Conservation (phyloP, 2,113 vertebrate species). For the Corynorhinus townsendii region DNA sequence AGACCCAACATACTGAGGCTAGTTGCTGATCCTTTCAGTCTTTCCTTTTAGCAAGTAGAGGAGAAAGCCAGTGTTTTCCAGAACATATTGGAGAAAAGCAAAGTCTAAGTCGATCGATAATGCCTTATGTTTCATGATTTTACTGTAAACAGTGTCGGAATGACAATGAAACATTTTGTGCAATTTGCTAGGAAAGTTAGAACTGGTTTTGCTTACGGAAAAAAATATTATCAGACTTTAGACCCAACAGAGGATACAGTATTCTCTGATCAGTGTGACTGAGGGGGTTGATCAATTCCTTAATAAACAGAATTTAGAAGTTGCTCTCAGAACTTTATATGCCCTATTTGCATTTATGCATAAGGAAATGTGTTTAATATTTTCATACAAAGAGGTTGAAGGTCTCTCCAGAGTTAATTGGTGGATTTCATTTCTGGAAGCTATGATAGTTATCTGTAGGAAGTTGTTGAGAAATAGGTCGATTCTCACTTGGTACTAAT, state of each 20-base stretch:
- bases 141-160: neutral
- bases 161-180: neutral
- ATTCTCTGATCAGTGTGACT: neutral
- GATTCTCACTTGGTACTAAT: neutral
- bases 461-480: neutral
- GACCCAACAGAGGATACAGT: neutral
- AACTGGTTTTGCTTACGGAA: neutral
- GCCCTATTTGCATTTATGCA: neutral
- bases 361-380: neutral
- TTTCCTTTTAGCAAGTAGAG: neutral
- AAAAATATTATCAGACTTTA: neutral
- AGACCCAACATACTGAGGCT: neutral
- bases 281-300: neutral
- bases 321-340: neutral
- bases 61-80: neutral
- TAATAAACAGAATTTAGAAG: neutral
- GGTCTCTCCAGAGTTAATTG: neutral
- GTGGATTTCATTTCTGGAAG: neutral
- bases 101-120: neutral
- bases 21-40: neutral
- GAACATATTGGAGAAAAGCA: neutral
- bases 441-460: neutral
- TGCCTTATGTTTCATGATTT: conserved; percentile 21
- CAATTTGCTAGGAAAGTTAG: conserved; percentile 9
- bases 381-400: neutral